Evolutionary conservation across 2,113 vertebrate genomes (phyloP), one percentile per base, ranked within the genome.

Genomic region (Lepus europaeus): DNA sequence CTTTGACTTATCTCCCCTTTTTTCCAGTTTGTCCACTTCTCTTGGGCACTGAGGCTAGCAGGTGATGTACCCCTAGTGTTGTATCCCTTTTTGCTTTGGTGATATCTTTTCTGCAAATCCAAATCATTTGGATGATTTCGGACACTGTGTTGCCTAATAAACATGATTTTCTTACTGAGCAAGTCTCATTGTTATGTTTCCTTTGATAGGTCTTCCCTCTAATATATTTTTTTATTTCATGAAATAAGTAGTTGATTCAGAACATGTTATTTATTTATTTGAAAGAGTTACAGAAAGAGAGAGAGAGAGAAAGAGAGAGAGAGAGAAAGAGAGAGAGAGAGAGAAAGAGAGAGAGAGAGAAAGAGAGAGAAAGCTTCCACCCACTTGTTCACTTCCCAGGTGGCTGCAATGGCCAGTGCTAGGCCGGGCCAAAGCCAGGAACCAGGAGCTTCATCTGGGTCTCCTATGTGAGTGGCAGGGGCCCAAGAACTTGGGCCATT

Each of bases 161-260:
- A 85, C 59, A 69, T 59, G 45, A 31, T 76, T 9, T 76, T 72
- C n/a, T 79, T 72, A 56, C 13, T 83, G 25, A 59, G 20, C 16
- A 29, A 59, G 51, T 91, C 49, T 78, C 5, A 76, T 12, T 3
- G 74, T 10, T 11, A 29, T 82, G 20, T 88, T 93, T 9, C 19
- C 39, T 59, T 12, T 64, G 19, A 9, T 39, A 39, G 36, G 20
- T 51, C 83, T 91, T 88, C 20, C 17, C 7, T 23, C 10, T 23
- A 80, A 17, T 56, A 93, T 45, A 25, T n/a, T 92, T 82, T 81
- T 93, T 56, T 68, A 4, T 84, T 95, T 86, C 49, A 33, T 59
- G 20, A 88, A 89, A 80, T 93, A 93, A 87, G 64, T 87, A 73
- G 66, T 87, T 69, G 69, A 84, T 82, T 95, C 33, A 2, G 77